Conservation (phyloP, 2,113 vertebrate genomes). For the Brachyhypopomus occidentalis region DNA sequence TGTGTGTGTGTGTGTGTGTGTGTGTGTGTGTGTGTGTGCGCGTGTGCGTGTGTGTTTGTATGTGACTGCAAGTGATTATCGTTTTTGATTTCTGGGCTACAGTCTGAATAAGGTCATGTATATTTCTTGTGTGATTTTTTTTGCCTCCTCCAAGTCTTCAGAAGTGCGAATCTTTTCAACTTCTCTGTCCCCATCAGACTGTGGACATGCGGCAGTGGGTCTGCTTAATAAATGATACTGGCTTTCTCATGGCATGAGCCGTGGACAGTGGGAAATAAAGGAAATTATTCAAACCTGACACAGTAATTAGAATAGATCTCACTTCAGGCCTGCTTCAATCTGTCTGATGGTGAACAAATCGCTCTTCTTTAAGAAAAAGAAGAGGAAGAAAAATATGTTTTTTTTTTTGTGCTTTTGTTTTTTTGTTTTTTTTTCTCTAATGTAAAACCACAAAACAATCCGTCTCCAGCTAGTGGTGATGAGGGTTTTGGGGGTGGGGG, state of each 20-base stretch:
- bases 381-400: neutral
- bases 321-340: slow-evolving; percentile 11
- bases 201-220: slow-evolving; percentile 51
- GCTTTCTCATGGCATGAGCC: slow-evolving; percentile 43
- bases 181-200: slow-evolving; percentile 49
- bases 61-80: slow-evolving; percentile 21
- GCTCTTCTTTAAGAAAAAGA: neutral
- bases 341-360: no score
- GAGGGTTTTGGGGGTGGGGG: neutral
- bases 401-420: neutral
- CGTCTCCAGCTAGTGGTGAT: neutral
- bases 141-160: neutral
- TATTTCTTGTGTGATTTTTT: slow-evolving; percentile 51
- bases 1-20: neutral
- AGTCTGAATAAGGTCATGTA: slow-evolving; percentile 62
- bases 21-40: no score
- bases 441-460: neutral
- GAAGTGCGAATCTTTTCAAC: slow-evolving; percentile 57
- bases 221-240: slow-evolving; percentile 72
- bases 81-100: slow-evolving; percentile 59
- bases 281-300: slow-evolving; percentile 54
- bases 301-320: slow-evolving; percentile 45
- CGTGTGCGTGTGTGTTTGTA: neutral
- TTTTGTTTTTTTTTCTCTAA: no score
- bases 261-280: slow-evolving; percentile 40